These are phyloP conservation scores for Monomorium pharaonis DNA, from an alignment of 1,140 invertebrate species.

Conservation along the genomic window DNA sequence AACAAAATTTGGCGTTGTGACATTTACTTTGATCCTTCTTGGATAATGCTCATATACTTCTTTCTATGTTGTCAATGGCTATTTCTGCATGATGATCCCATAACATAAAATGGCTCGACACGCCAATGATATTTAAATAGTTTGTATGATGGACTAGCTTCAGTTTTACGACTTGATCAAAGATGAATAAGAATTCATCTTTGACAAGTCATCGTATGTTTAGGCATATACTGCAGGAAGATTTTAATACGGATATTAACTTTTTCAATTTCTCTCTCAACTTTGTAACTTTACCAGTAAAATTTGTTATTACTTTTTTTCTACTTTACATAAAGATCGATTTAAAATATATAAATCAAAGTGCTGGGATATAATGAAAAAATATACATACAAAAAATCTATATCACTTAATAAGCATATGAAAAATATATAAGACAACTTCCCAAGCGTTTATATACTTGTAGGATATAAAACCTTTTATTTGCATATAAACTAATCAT, in stretches of 20 bases:
- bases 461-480: slow-evolving; percentile 11
- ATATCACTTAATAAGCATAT: neutral
- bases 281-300: slow-evolving; percentile 15
- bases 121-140: slow-evolving; percentile 75
- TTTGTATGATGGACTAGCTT: slow-evolving; percentile 80
- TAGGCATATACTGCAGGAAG: slow-evolving; percentile 73
- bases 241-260: slow-evolving; percentile 46
- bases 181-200: slow-evolving; percentile 65
- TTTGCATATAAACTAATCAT: neutral
- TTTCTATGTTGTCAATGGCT: slow-evolving; percentile 66
- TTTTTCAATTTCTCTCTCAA: neutral
- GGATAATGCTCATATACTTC: slow-evolving; percentile 58
- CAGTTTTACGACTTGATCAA: slow-evolving; percentile 73
- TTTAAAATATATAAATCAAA: neutral
- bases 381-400: neutral
- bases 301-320: neutral
- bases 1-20: slow-evolving; percentile 65
- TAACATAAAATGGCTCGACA: slow-evolving; percentile 74
- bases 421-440: slow-evolving; percentile 20
- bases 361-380: neutral
- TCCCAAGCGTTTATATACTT: neutral
- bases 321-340: neutral
- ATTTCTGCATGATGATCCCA: slow-evolving; percentile 68
- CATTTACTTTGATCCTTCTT: slow-evolving; percentile 62
- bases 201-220: slow-evolving; percentile 70